Evolutionary conservation across 2,797 vertebrate genomes (phyloP).

Genomic region (Sebastes steindachneri): DNA sequence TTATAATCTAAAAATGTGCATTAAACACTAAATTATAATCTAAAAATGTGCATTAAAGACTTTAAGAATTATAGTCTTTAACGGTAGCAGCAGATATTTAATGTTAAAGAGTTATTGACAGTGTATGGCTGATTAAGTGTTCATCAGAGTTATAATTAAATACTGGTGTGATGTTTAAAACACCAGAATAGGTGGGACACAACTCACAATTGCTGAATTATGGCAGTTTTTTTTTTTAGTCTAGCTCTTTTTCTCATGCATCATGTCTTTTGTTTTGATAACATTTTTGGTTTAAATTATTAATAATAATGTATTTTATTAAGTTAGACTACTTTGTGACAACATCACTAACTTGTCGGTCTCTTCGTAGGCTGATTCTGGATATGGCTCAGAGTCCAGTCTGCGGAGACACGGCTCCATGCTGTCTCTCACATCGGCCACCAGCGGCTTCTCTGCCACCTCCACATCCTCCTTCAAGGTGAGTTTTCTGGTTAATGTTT

Average conservation of each 20-base stretch:
- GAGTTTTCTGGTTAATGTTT: slow-evolving; percentile 25
- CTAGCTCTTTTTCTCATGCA: not conserved
- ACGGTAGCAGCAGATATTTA: no score
- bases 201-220: not conserved
- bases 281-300: not conserved
- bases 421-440: slow-evolving; percentile 96
- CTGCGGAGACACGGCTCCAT: slow-evolving; percentile 95
- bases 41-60: no score
- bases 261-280: not conserved
- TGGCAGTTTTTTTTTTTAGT: not conserved
- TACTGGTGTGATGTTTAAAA: not conserved
- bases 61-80: no score
- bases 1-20: no score
- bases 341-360: not conserved
- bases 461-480: slow-evolving; percentile 99
- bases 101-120: no score
- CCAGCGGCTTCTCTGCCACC: slow-evolving; percentile 94
- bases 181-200: not conserved
- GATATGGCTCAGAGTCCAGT: slow-evolving; percentile 96
- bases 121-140: no score
- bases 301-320: not conserved
- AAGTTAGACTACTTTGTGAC: not conserved
- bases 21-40: no score
- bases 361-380: slow-evolving; percentile 89
- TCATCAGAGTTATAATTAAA: not conserved